phyloP scores from a whole-genome alignment of 1,140 invertebrate genomes.

The Mya arenaria region DNA sequence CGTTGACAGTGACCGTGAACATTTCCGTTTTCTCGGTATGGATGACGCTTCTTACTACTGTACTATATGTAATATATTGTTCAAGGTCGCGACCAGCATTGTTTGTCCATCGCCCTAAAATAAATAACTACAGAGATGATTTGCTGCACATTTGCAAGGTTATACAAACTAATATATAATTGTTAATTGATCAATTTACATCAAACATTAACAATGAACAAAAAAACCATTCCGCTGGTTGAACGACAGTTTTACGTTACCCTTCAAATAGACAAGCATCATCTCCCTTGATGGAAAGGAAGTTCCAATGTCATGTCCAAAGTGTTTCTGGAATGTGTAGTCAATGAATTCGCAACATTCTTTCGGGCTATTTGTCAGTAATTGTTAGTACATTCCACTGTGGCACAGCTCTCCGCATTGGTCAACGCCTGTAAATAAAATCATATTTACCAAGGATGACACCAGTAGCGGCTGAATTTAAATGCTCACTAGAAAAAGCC shows the following conservation, averaged over 20 bases:
- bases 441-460: too few relatives aligned
- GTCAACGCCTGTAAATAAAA: too few relatives aligned
- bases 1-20: slow-evolving; percentile 36
- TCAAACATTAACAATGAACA: neutral
- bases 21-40: slow-evolving; percentile 23
- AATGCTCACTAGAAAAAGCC: too few relatives aligned
- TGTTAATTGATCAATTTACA: neutral
- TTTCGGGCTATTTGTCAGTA: too few relatives aligned
- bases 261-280: slow-evolving; percentile 10
- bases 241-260: neutral
- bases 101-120: slow-evolving; percentile 12
- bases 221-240: neutral
- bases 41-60: neutral
- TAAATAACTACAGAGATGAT: neutral
- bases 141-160: neutral
- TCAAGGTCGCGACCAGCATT: neutral
- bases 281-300: neutral
- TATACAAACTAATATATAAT: neutral
- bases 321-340: too few relatives aligned
- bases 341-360: too few relatives aligned
- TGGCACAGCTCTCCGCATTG: too few relatives aligned
- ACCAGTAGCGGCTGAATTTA: too few relatives aligned
- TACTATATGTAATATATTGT: slow-evolving; percentile 3
- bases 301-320: too few relatives aligned
- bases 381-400: too few relatives aligned